Percentiles rank a stretch among this genome's conserved stretches.
Conservation (phyloP, 2,797 vertebrate genomes). For the Etheostoma perlongum region DNA sequence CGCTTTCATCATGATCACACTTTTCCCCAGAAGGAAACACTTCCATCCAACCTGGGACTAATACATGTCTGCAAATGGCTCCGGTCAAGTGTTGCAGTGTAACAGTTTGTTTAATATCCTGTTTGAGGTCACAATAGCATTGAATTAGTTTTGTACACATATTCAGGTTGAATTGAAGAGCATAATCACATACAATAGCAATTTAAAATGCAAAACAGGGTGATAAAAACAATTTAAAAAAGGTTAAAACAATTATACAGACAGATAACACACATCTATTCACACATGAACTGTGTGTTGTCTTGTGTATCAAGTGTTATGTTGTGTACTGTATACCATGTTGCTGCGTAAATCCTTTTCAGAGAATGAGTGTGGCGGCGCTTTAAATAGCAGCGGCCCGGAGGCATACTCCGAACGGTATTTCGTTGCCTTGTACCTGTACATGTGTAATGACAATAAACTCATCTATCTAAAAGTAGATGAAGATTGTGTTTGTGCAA, state of each 20-base stretch:
- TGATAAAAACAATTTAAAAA: slow-evolving; percentile 1
- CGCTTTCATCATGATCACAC: slow-evolving; percentile 69
- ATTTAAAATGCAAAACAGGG: slow-evolving; percentile 1
- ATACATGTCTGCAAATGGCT: slow-evolving; percentile 40
- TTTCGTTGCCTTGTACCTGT: no score
- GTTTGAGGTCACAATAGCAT: slow-evolving; percentile 38
- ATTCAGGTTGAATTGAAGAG: slow-evolving; percentile 30
- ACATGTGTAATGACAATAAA: no score
- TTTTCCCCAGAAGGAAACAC: slow-evolving; percentile 53
- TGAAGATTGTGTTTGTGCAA: slow-evolving; percentile 38
- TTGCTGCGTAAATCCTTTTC: no score
- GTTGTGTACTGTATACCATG: no score
- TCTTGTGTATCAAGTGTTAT: no score
- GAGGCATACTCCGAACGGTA: no score
- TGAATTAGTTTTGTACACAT: slow-evolving; percentile 14
- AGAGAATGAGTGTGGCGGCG: no score
- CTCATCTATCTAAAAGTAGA: neutral
- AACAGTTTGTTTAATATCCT: slow-evolving; percentile 37
- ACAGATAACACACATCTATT: neutral
- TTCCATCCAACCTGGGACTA: slow-evolving; percentile 46
- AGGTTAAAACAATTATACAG: neutral
- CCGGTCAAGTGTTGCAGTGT: slow-evolving; percentile 34
- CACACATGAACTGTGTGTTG: neutral
- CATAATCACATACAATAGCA: neutral
- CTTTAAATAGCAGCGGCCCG: no score